Conservation (phyloP, 2,888 invertebrate genomes). For the Trilocha varians region DNA sequence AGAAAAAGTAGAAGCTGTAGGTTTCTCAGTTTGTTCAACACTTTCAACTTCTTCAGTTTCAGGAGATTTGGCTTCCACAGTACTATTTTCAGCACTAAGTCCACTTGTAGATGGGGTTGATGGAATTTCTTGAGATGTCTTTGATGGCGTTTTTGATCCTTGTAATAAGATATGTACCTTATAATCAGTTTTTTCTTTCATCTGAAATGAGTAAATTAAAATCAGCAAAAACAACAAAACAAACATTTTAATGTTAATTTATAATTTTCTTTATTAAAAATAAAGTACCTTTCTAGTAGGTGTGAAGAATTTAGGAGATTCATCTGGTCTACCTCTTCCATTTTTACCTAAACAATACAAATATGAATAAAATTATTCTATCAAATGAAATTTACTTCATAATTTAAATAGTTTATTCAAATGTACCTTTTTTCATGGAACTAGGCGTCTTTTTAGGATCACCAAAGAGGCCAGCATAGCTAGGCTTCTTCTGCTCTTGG, state of each 20-base stretch:
- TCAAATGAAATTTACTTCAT: neutral
- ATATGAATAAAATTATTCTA: constrained; percentile 7
- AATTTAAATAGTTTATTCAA: neutral
- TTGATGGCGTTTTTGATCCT: constrained; percentile 44
- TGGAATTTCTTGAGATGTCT: constrained; percentile 19
- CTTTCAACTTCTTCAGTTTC: constrained; percentile 21
- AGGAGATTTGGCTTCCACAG: constrained; percentile 12
- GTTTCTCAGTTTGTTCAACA: constrained; percentile 18
- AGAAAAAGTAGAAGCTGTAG: constrained; percentile 16
- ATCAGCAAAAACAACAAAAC: constrained; percentile 1
- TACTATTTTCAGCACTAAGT: constrained; percentile 19
- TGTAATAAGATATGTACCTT: constrained; percentile 78
- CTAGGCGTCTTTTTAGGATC: constrained; percentile 44
- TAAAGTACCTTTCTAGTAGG: constrained; percentile 40
- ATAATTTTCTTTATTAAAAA: neutral
- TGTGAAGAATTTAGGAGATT: constrained; percentile 29
- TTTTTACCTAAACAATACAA: constrained; percentile 30
- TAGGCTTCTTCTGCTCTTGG: constrained; percentile 57
- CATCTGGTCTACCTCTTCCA: constrained; percentile 24
- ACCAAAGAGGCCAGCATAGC: constrained; percentile 62
- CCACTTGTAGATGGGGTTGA: constrained; percentile 39
- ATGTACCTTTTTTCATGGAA: constrained; percentile 45
- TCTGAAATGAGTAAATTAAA: constrained; percentile 42
- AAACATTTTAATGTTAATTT: neutral
- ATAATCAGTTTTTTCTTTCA: constrained; percentile 67